Evolutionary conservation across 2,888 invertebrate genomes (phyloP), one percentile per base, ranked within the genome.

Genomic region (Eugnorisma glareosa): DNA sequence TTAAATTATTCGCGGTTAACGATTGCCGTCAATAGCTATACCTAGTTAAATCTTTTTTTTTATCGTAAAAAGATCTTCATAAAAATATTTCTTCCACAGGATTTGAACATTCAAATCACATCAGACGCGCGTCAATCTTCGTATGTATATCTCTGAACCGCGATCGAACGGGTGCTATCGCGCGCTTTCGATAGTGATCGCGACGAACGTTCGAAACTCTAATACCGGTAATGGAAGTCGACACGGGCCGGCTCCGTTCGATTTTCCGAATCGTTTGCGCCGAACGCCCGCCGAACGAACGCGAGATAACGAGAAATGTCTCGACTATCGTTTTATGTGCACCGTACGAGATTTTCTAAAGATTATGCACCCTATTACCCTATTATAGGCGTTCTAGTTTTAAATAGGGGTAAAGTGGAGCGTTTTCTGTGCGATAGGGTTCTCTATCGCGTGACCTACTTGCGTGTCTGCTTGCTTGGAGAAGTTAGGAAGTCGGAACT

Each of bases 261-360:
- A 96, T 96, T 95, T 96, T 96, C 95, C 96, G 93, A 95, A 94
- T 93, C 95, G 95, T 96, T 96, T 94, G 94, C 94, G 90, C 90
- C 93, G 92, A 91, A 83, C 86, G 86, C 77, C 84, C 85, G 86
- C 89, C 93, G 92, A 91, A 83, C 86, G 86, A 79, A 86, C 85
- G 86, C 89, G 89, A 93, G 95, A 95, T 95, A 95, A 95, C 94
- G 94, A 94, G 94, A 92, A 93, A 93, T 91, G 93, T 93, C 92
- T 91, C 91, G 91, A 90, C 92, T 93, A 94, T 93, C 93, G 93
- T 90, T 94, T 94, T 94, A 94, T 93, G 92, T 92, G 92, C 92
- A 82, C 67, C 85, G 83, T 83, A 90, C 90, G 88, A 92, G 90
- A 90, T 91, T 87, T 85, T 80, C 84, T 83, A 79, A 83, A 86